Evolutionary conservation across 2,797 vertebrate genomes (phyloP), one percentile per base, ranked within the genome.

Genomic region (Ctenopoma kingsleyae): DNA sequence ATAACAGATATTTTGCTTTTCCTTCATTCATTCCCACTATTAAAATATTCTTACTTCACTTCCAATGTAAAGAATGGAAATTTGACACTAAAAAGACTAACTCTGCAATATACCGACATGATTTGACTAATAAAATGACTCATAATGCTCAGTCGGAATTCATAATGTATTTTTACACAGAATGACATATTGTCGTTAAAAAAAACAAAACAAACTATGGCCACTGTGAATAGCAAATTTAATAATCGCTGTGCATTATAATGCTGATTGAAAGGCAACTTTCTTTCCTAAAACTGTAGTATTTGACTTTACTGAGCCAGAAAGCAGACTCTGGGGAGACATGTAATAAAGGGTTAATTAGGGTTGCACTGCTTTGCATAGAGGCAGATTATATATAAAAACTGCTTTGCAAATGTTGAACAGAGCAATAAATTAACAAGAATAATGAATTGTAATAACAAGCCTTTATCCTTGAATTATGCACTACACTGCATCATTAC

Each of bases 381-480:
- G 50, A 60, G 63, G 58, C 15, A 44, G 53, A 78, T 75, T 81
- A 76, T 40, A 13, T 68, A 55, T 50, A 74, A 74, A 75, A 80
- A 71, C 40, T 54, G 40, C 58, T 63, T 62, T 61, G 71, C 53
- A 76, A 80, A 82, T 78, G 65, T 74, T 81, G 71, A 89, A 80
- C 58, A 79, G 67, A 82, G 70, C 62, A 80, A 86, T 81, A 82
- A 74, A 84, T 89, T 72, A 85, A 67, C 51, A 82, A 36, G 67
- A 83, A 87, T 78, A 87, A 88, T 80, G 79, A 84, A 83, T 80
- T 8, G 22, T 69, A 86, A 87, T 82, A 82, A 74, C 60, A 73
- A 74, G 71, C 27, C 52, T 74, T 84, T 86, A 71, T 83, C 78
- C 73, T 83, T 83, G 82, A 84, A 88, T 88, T 82, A 86, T 83